Percentiles rank a stretch among this genome's conserved stretches.
phyloP scores from a whole-genome alignment of 2,797 vertebrate genomes.

The Monodelphis domestica region DNA sequence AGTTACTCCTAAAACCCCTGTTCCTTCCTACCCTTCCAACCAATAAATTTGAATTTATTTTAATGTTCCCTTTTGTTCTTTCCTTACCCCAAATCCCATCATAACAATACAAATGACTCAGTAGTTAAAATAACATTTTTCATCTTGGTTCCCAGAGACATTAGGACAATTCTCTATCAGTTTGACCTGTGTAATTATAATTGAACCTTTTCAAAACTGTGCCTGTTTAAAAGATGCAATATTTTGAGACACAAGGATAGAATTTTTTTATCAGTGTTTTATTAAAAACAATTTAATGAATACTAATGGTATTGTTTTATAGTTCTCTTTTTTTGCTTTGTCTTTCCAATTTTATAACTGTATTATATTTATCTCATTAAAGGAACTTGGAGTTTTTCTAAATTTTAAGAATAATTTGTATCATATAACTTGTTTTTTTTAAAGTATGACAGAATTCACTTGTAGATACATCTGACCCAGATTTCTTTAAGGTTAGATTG shows the following conservation, averaged over 20 bases:
- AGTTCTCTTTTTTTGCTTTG: background rate
- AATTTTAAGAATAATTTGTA: background rate
- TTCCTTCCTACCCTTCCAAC: too few species aligned
- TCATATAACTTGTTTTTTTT: background rate
- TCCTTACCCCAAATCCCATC: too few species aligned
- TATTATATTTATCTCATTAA: background rate
- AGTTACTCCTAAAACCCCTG: too few species aligned
- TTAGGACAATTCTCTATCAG: background rate
- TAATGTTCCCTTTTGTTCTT: too few species aligned
- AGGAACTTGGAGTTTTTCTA: background rate
- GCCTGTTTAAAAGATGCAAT: background rate
- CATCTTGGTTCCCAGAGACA: background rate
- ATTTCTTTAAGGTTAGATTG: background rate
- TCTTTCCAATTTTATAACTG: background rate
- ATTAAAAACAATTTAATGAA: background rate
- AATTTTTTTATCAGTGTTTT: background rate
- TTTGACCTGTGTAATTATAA: constrained; percentile 26
- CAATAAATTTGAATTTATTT: too few species aligned
- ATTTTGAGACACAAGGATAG: background rate
- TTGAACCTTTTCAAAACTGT: background rate
- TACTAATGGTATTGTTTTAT: background rate
- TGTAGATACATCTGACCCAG: background rate
- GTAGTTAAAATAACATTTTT: constrained; percentile 28
- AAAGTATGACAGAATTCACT: background rate
- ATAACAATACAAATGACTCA: background rate